These are phyloP conservation scores for Oncorhynchus clarkii DNA, from an alignment of 2,113 vertebrate genomes.

Conservation along the genomic window DNA sequence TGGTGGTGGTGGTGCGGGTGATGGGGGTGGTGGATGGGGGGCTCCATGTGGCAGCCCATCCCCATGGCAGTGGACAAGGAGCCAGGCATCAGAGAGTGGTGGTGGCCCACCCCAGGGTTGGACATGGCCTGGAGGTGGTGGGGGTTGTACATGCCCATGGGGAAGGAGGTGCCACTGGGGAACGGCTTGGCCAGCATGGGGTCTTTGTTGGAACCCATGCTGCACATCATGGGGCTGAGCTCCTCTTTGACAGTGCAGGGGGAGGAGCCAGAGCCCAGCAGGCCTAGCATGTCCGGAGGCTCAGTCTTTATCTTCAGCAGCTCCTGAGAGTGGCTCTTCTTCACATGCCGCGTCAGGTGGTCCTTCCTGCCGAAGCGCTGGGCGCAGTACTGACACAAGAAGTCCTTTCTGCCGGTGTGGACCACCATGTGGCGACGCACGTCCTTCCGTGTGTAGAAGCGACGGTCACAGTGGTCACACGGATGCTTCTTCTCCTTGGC, in stretches of 20 bases:
- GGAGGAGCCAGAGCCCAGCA: constrained; percentile 84
- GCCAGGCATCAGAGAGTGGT: constrained; percentile 84
- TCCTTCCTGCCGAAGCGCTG: constrained; percentile 96
- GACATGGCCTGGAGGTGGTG: constrained; percentile 91
- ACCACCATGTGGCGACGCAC: constrained; percentile 94
- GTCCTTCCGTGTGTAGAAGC: constrained; percentile 96
- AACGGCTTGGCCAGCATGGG: constrained; percentile 86
- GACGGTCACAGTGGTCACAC: constrained; percentile 93
- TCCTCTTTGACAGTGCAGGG: constrained; percentile 90
- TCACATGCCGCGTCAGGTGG: constrained; percentile 93
- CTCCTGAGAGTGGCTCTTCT: constrained; percentile 98
- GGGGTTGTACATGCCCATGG: constrained; percentile 92
- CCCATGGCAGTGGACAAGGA: constrained; percentile 85
- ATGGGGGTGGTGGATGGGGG: constrained; percentile 78
- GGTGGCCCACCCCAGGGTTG: constrained; percentile 79
- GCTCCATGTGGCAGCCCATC: constrained; percentile 92
- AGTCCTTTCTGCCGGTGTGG: constrained; percentile 97
- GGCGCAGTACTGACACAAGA: constrained; percentile 96
- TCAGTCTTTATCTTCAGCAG: constrained; percentile 96
- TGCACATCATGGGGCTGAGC: constrained; percentile 92
- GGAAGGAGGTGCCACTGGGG: constrained; percentile 66
- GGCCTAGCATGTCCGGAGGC: constrained; percentile 88
- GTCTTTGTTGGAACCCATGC: constrained; percentile 88
- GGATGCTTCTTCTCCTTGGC: constrained; percentile 95
- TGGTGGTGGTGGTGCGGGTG: constrained; percentile 83